phyloP scores from a whole-genome alignment of 2,888 invertebrate genomes.

The Camptogramma bilineatum region DNA sequence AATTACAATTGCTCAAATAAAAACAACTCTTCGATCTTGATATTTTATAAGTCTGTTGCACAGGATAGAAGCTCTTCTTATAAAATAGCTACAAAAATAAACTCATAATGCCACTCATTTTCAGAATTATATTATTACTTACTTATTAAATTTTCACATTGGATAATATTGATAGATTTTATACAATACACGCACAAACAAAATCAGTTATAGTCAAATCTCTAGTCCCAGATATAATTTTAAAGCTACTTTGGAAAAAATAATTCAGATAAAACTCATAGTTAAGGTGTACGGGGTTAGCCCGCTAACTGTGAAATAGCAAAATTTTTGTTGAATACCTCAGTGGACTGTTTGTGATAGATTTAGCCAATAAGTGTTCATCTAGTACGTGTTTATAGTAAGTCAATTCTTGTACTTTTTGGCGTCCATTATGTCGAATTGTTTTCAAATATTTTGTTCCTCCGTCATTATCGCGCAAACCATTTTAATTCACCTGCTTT shows the following conservation, averaged over 20 bases:
- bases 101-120: not conserved
- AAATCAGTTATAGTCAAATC: slow-evolving; percentile 76
- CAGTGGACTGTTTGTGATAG: slow-evolving; percentile 83
- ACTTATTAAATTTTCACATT: not conserved
- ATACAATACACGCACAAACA: slow-evolving; percentile 59
- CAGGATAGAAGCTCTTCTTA: slow-evolving; percentile 3
- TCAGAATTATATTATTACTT: not conserved
- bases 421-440: slow-evolving; percentile 65
- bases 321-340: slow-evolving; percentile 78
- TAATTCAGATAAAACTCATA: slow-evolving; percentile 67
- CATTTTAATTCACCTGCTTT: slow-evolving; percentile 57
- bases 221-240: slow-evolving; percentile 80
- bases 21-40: slow-evolving; percentile 9
- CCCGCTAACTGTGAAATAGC: slow-evolving; percentile 49
- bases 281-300: slow-evolving; percentile 56
- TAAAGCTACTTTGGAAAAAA: slow-evolving; percentile 63
- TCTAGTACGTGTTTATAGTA: slow-evolving; percentile 71
- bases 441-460: slow-evolving; percentile 38
- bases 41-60: slow-evolving; percentile 24
- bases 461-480: slow-evolving; percentile 44
- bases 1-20: slow-evolving; percentile 48
- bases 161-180: not conserved
- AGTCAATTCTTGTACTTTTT: slow-evolving; percentile 79
- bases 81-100: not conserved
- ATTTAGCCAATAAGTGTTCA: slow-evolving; percentile 85